phyloP scores from a whole-genome alignment of 2,113 vertebrate species.

The Stercorarius parasiticus region DNA sequence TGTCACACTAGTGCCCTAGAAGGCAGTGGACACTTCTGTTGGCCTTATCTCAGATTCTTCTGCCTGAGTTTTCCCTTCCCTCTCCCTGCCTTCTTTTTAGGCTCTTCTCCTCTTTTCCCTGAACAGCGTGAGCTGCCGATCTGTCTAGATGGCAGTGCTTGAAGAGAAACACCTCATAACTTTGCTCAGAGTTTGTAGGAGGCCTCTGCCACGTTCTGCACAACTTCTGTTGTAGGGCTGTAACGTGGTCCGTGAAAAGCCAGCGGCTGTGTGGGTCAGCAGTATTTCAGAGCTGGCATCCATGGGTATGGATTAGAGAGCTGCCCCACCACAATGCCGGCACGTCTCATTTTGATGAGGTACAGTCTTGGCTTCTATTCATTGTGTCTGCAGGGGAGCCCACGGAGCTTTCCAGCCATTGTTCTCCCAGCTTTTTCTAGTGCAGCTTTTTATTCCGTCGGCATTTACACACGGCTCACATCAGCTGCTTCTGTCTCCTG shows the following conservation, averaged over 20 bases:
- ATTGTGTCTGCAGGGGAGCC: not conserved
- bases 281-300: not conserved
- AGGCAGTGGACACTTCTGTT: not conserved
- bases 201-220: not conserved
- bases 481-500: not conserved
- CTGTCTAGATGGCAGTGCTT: accelerated
- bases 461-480: not conserved
- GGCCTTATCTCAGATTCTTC: not conserved
- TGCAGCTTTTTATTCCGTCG: not conserved
- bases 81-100: too few species aligned
- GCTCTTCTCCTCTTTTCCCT: not conserved
- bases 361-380: not conserved
- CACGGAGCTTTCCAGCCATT: constrained; percentile 6
- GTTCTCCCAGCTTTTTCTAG: not conserved
- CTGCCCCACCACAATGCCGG: not conserved
- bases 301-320: not conserved
- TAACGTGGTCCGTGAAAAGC: not conserved
- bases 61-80: not conserved
- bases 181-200: accelerated
- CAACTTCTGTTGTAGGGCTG: not conserved
- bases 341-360: not conserved
- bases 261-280: not conserved
- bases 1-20: not conserved
- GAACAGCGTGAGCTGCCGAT: not conserved
- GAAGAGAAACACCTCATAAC: not conserved